Conservation (phyloP, 1,140 invertebrate genomes). For the Popillia japonica region DNA sequence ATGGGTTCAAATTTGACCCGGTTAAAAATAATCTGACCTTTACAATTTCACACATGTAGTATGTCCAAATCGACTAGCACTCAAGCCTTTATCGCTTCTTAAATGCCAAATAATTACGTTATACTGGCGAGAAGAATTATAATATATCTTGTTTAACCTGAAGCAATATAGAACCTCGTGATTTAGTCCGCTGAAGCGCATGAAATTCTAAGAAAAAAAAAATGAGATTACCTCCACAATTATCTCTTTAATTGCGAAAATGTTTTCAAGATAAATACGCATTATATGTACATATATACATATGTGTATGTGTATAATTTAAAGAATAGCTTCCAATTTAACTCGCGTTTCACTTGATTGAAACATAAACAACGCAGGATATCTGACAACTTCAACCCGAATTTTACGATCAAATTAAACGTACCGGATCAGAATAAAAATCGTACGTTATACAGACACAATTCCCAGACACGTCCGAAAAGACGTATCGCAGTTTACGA, state of each 20-base stretch:
- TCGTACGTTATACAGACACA: not conserved
- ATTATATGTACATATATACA: too few species aligned
- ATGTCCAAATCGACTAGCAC: not conserved
- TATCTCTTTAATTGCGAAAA: too few species aligned
- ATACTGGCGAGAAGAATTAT: not conserved
- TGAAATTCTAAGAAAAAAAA: not conserved
- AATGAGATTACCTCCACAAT: too few species aligned
- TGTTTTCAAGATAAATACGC: too few species aligned
- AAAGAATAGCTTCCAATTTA: not conserved
- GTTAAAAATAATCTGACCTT: not conserved
- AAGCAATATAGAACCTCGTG: not conserved
- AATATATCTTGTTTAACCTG: not conserved
- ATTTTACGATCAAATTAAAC: constrained; percentile 4
- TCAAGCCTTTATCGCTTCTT: not conserved
- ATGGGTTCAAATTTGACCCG: too few species aligned
- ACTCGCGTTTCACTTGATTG: not conserved
- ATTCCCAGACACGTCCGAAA: not conserved
- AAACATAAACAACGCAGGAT: not conserved
- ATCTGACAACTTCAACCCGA: not conserved
- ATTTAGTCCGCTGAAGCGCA: not conserved
- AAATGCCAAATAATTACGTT: constrained; percentile 9
- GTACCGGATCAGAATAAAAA: not conserved
- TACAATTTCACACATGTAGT: not conserved
- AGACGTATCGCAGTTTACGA: not conserved
- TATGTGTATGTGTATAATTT: too few species aligned